Evolutionary conservation across 35 echinoderm and acorn worm genomes (phyloP).

Genomic region (Strongylocentrotus purpuratus): DNA sequence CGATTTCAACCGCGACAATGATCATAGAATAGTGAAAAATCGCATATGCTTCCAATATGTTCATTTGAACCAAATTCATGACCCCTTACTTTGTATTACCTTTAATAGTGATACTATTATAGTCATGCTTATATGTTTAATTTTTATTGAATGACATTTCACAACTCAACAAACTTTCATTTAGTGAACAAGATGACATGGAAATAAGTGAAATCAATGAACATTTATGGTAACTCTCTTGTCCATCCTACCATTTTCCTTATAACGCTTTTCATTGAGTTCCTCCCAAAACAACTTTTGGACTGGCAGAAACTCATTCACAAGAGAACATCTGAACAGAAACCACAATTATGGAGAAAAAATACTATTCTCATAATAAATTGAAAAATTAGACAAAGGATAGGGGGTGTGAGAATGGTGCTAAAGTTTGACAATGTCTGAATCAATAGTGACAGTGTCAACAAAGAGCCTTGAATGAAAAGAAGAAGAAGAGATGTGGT

Average conservation of each 20-base stretch:
- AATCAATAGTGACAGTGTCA: not conserved
- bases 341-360: not conserved
- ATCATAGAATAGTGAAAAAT: too few species aligned
- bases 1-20: too few species aligned
- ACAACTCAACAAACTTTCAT: too few species aligned
- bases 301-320: not conserved
- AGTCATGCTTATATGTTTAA: too few species aligned
- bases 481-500: not conserved
- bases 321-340: not conserved
- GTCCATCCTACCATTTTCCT: not conserved
- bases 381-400: not conserved
- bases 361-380: not conserved
- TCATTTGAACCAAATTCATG: too few species aligned
- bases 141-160: too few species aligned
- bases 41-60: too few species aligned
- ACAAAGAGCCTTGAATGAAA: not conserved
- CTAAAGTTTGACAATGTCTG: too few species aligned
- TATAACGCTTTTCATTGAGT: not conserved
- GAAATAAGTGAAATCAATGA: too few species aligned
- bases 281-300: not conserved
- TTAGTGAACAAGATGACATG: too few species aligned
- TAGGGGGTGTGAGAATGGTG: not conserved
- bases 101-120: too few species aligned
- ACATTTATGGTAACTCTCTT: not conserved
- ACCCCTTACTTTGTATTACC: too few species aligned